phyloP scores from a whole-genome alignment of 2,113 vertebrate species.

The Smithornis capensis region DNA sequence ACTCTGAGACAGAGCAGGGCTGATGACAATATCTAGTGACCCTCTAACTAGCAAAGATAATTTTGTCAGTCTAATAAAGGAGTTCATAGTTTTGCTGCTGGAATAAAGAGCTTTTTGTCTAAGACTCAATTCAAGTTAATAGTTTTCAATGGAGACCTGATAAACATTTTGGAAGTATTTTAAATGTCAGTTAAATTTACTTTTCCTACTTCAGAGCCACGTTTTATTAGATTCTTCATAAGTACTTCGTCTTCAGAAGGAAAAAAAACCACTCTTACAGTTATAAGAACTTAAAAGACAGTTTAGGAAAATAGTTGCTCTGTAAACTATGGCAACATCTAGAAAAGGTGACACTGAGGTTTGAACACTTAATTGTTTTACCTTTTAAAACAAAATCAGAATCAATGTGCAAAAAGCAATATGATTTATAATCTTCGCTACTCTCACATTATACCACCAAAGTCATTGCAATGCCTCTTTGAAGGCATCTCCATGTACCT shows the following conservation, averaged over 20 bases:
- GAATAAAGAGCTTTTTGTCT: not conserved
- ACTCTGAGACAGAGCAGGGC: not conserved
- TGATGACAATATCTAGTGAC: not conserved
- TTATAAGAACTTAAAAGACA: not conserved
- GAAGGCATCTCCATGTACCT: not conserved
- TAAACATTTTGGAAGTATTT: slow-evolving; percentile 8
- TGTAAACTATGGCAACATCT: not conserved
- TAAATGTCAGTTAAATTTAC: not conserved
- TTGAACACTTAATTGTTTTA: not conserved
- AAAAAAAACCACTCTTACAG: not conserved
- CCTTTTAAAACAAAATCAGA: not conserved
- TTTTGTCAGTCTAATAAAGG: not conserved
- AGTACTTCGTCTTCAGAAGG: not conserved
- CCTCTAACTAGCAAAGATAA: not conserved
- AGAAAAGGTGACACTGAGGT: not conserved
- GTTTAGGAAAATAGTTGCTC: not conserved
- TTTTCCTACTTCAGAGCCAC: not conserved
- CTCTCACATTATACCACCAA: not conserved
- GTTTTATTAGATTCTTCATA: not conserved
- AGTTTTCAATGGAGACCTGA: not conserved
- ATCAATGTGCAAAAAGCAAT: not conserved
- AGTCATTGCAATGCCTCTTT: not conserved
- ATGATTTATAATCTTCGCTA: not conserved
- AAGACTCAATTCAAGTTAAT: not conserved
- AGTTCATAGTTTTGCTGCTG: not conserved